Conservation (phyloP, 2,888 invertebrate species). For the Drosophila glabriapex region DNA sequence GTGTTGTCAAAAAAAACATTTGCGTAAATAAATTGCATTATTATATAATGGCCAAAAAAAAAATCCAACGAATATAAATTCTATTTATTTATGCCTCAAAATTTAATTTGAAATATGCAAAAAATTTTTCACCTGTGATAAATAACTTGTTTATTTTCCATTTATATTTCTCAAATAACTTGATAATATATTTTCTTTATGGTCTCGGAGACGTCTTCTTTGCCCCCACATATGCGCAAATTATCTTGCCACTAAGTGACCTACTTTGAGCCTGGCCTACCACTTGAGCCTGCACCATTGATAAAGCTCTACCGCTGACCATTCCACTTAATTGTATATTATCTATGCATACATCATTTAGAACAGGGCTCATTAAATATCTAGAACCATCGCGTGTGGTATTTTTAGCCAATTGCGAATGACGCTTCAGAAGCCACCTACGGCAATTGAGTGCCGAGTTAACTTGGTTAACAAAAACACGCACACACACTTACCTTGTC, state of each 20-base stretch:
- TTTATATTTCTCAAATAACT: background rate
- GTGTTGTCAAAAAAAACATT: background rate
- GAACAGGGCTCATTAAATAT: conserved; percentile 24
- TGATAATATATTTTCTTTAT: background rate
- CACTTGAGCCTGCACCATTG: conserved; percentile 12
- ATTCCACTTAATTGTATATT: conserved; percentile 33
- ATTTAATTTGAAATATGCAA: background rate
- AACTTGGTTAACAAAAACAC: conserved; percentile 37
- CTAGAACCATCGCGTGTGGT: conserved; percentile 21
- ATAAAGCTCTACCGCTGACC: conserved; percentile 8
- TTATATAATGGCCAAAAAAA: background rate
- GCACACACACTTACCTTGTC: background rate
- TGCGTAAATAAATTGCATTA: background rate
- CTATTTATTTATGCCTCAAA: background rate
- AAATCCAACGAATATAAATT: background rate
- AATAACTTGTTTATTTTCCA: background rate
- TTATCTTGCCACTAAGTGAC: conserved; percentile 27
- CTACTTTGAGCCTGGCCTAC: conserved; percentile 21
- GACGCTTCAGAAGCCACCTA: conserved; percentile 24
- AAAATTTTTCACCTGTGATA: background rate
- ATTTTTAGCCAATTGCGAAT: conserved; percentile 68
- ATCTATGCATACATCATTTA: conserved; percentile 34
- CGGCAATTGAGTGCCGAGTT: conserved; percentile 41
- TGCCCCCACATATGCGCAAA: background rate
- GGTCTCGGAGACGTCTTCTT: background rate